These are phyloP conservation scores for Dermolepida albohirtum DNA, from an alignment of 2,888 invertebrate species.

Conservation along the genomic window DNA sequence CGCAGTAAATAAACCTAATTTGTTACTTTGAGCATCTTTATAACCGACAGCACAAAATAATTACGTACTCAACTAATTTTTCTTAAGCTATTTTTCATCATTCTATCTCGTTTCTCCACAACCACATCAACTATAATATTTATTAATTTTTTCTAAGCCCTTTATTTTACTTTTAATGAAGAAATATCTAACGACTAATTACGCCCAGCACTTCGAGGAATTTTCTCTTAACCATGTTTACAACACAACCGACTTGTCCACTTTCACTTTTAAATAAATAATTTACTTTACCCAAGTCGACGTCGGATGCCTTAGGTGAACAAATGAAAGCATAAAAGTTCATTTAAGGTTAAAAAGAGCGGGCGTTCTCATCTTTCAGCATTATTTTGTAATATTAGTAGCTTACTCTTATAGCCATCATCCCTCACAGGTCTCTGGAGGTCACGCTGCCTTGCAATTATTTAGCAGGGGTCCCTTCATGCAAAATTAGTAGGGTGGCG, in stretches of 20 bases:
- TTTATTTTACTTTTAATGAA: neutral
- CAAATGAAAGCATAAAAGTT: constrained; percentile 29
- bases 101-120: too few relatives aligned
- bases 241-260: constrained; percentile 11
- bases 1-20: too few relatives aligned
- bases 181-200: constrained; percentile 28
- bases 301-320: neutral
- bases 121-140: constrained; percentile 12
- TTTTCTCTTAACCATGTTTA: neutral
- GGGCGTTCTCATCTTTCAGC: constrained; percentile 41
- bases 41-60: too few relatives aligned
- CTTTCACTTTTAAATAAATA: constrained; percentile 27
- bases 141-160: constrained; percentile 13
- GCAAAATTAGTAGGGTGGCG: constrained; percentile 49
- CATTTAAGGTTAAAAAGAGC: constrained; percentile 25
- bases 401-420: constrained; percentile 56
- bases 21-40: too few relatives aligned
- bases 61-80: too few relatives aligned
- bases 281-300: constrained; percentile 1
- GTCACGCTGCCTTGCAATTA: constrained; percentile 63
- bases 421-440: constrained; percentile 62
- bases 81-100: too few relatives aligned
- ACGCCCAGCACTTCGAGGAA: neutral
- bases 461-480: constrained; percentile 54
- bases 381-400: constrained; percentile 54